phyloP scores from a whole-genome alignment of 2,797 vertebrate species.

The Myiotriccus ornatus region DNA sequence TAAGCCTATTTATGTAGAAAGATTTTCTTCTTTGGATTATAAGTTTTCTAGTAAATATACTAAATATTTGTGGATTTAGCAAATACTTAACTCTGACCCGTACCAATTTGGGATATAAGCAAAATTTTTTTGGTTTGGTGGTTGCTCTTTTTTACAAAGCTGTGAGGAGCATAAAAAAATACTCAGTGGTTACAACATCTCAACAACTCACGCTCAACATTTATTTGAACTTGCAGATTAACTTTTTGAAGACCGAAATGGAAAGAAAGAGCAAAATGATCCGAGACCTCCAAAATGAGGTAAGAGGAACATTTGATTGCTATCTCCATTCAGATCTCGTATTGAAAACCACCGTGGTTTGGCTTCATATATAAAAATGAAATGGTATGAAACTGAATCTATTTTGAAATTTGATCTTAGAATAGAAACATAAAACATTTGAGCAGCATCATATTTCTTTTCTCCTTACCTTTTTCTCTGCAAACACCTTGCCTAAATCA shows the following conservation, averaged over 20 bases:
- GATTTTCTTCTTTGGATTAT: background rate
- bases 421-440: background rate
- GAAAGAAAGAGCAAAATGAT: slow-evolving; percentile 98
- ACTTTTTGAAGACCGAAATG: slow-evolving; percentile 96
- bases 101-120: too few relatives aligned
- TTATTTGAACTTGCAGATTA: slow-evolving; percentile 82
- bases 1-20: background rate
- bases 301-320: slow-evolving; percentile 70
- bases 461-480: background rate
- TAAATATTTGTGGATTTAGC: background rate
- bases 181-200: background rate
- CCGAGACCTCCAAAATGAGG: slow-evolving; percentile 97
- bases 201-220: background rate
- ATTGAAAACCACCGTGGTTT: background rate
- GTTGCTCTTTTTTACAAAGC: background rate
- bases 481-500: background rate
- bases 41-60: background rate
- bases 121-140: background rate
- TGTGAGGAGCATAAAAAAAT: background rate
- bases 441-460: background rate
- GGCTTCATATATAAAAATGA: background rate
- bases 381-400: background rate
- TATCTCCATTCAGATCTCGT: background rate
- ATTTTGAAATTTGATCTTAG: background rate
- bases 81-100: background rate